Percentiles rank a stretch among this genome's conserved stretches.
Evolutionary conservation across 2,888 invertebrate species (phyloP).

Genomic region (Agonum fuliginosum): DNA sequence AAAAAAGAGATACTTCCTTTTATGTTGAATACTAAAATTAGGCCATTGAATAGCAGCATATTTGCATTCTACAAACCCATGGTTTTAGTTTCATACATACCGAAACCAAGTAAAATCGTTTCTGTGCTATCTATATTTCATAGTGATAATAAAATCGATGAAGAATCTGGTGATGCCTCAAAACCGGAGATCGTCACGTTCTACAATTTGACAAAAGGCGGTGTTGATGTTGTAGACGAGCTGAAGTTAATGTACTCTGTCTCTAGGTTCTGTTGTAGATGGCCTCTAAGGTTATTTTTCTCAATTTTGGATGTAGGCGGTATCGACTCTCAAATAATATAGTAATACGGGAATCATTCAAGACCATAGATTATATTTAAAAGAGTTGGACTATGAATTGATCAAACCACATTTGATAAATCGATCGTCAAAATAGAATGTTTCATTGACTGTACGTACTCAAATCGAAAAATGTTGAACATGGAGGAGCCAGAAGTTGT

Average conservation of each 20-base stretch:
- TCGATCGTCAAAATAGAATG: no score
- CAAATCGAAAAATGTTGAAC: no score
- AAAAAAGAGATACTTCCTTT: conserved; percentile 59
- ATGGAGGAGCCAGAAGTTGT: no score
- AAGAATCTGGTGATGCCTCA: conserved; percentile 56
- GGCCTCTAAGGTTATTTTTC: conserved; percentile 65
- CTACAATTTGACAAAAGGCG: conserved; percentile 63
- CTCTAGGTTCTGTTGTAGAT: conserved; percentile 62
- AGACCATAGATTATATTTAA: no score
- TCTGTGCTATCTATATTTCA: conserved; percentile 63
- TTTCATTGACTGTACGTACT: no score
- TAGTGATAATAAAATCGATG: conserved; percentile 62
- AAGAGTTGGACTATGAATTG: no score
- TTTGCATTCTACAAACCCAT: neutral
- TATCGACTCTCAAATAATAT: conserved; percentile 59
- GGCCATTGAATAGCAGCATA: neutral
- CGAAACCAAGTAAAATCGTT: conserved; percentile 63
- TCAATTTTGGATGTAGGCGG: conserved; percentile 60
- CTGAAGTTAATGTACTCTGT: conserved; percentile 64
- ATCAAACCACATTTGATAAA: no score
- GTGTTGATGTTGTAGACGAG: conserved; percentile 65
- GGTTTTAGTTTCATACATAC: conserved; percentile 63
- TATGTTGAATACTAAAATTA: conserved; percentile 49
- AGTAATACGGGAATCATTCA: no score
- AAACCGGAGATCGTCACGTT: conserved; percentile 64